Evolutionary conservation across 2,113 vertebrate genomes (phyloP), one percentile per base, ranked within the genome.

Genomic region (Maylandia zebra): DNA sequence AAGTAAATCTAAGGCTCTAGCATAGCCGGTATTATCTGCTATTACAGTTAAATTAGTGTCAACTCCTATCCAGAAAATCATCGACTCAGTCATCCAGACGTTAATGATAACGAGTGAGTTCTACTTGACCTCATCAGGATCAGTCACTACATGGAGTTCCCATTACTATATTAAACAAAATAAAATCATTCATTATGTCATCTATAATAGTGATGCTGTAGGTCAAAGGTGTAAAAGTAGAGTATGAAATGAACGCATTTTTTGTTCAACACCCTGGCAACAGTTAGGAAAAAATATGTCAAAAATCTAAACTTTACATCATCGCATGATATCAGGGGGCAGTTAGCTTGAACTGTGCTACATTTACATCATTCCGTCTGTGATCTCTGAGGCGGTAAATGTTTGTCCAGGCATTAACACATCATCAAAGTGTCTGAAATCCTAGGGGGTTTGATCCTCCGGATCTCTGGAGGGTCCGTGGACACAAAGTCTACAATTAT

Each of bases 401-500:
- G 94, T 91, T 95, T 95, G 91, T 88, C 79, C 88, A 91, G 93
- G 93, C 92, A 95, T 96, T 95, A 95, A 86, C 92, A 59, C 86
- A 78, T 94, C 95, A 94, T 94, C 93, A 93, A 93, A 95, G 92
- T 90, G 91, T 94, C 88, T 86, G 88, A 91, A 92, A 93, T 89
- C 85, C 90, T 91, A 83, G 89, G 82, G 83, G 89, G 88, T 93
- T 88, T 94, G 94, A 95, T 91, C 93, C 87, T 76, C 48, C 4
- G 50, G 91, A 89, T 94, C 91, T 91, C 90, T 86, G 90, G 92
- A 93, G 94, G 85, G 81, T 88, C 93, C 16, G 48, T 24, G 85
- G 91, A 90, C 92, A 89, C 88, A 93, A 92, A 95, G 92, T 87
- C 92, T 86, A 83, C 92, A 94, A 96, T 96, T 96, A 95, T 95